A percentile compares a stretch with the other conserved stretches of the same genome.
phyloP scores from a whole-genome alignment of 2,113 vertebrate species.

The Calyptomena viridis region DNA sequence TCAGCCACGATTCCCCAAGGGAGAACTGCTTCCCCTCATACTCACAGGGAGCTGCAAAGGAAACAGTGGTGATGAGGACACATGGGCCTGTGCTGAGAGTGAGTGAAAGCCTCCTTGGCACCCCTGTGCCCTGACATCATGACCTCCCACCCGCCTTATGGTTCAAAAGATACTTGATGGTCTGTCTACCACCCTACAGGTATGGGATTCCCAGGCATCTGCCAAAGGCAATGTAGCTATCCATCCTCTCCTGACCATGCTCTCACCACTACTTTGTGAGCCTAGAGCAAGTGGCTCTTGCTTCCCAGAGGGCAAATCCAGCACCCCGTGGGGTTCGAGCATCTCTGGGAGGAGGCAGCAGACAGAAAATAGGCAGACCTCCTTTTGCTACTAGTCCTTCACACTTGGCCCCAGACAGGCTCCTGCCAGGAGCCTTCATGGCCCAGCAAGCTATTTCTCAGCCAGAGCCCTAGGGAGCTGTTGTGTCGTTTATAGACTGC shows the following conservation, averaged over 20 bases:
- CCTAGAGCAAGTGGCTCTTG: neutral
- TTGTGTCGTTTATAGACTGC: constrained; percentile 2
- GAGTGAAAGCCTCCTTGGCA: rapidly evolving
- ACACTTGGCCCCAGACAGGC: rapidly evolving
- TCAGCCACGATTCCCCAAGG: constrained; percentile 90
- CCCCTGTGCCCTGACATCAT: neutral
- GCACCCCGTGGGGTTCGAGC: rapidly evolving
- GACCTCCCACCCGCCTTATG: neutral
- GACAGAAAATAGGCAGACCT: rapidly evolving
- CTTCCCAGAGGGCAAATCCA: neutral
- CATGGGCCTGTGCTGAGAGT: rapidly evolving
- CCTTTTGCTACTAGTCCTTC: neutral
- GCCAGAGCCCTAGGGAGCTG: constrained; percentile 24
- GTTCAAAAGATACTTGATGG: neutral
- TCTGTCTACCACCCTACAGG: neutral
- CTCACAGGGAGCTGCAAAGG: constrained; percentile 79
- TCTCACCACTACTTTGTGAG: neutral
- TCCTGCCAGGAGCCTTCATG: neutral
- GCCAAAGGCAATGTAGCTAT: neutral
- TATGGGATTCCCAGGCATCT: neutral
- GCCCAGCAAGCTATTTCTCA: neutral
- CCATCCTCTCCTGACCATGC: neutral
- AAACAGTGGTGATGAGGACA: neutral
- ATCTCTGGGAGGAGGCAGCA: neutral
- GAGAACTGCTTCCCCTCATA: constrained; percentile 81